phyloP scores from a whole-genome alignment of 2,113 vertebrate species.

The Ptychochromis oligacanthus region DNA sequence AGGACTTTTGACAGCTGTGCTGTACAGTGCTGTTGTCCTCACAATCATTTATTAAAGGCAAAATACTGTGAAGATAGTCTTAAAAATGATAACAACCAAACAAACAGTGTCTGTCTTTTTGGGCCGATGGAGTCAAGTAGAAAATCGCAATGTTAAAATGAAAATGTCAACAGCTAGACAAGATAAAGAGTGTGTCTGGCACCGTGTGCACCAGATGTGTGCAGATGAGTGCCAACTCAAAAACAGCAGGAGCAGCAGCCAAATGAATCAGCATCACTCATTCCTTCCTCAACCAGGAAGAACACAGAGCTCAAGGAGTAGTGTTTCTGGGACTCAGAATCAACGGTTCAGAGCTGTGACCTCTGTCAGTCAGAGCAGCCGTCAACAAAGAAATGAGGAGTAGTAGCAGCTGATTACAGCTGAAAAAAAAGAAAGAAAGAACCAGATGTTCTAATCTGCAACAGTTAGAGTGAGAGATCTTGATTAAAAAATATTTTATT shows the following conservation, averaged over 20 bases:
- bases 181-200: conserved; percentile 19
- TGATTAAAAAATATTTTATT: too few species aligned
- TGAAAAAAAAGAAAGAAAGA: too few species aligned
- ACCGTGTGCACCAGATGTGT: conserved; percentile 6
- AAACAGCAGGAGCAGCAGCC: conserved; percentile 17
- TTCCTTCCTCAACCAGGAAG: neutral
- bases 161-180: conserved; percentile 26
- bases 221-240: conserved; percentile 3
- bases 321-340: neutral
- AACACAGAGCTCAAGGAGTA: neutral
- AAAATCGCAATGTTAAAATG: neutral
- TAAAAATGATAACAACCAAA: neutral
- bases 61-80: neutral
- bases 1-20: neutral
- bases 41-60: neutral
- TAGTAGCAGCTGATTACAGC: too few species aligned
- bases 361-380: too few species aligned
- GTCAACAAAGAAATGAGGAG: too few species aligned
- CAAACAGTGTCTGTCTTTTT: neutral
- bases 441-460: too few species aligned
- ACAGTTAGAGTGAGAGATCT: too few species aligned
- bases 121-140: neutral
- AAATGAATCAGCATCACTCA: conserved; percentile 26
- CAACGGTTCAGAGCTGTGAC: too few species aligned
- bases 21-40: neutral